Conservation (phyloP, 2,113 vertebrate genomes). For the Hemiprocne comata region DNA sequence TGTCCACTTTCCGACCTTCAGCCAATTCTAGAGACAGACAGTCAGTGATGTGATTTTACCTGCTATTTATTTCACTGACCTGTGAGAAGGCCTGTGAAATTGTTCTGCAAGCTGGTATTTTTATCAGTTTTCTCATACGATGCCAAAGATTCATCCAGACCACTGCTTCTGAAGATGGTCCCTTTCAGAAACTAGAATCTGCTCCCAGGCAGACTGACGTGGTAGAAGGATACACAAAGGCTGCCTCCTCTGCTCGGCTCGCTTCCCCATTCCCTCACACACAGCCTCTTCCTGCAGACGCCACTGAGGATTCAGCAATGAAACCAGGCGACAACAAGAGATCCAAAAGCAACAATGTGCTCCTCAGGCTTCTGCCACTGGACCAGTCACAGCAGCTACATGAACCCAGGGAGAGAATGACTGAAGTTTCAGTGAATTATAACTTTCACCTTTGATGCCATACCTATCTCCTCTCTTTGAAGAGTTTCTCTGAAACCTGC, state of each 20-base stretch:
- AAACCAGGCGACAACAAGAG: not conserved
- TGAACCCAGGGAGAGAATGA: rapidly evolving
- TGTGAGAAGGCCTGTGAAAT: not conserved
- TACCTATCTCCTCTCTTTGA: not conserved
- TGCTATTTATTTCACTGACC: not conserved
- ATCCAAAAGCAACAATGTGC: not conserved
- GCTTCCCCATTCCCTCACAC: not conserved
- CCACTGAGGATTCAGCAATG: not conserved
- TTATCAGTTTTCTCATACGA: not conserved
- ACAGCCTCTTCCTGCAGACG: not conserved
- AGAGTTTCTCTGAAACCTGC: not conserved
- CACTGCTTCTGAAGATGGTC: not conserved
- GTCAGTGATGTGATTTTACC: not conserved
- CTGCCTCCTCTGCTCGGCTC: rapidly evolving
- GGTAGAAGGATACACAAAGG: not conserved
- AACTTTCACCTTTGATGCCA: not conserved
- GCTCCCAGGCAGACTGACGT: not conserved
- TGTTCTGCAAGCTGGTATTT: not conserved
- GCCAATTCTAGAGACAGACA: not conserved
- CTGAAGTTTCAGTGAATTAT: not conserved
- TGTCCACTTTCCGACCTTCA: not conserved
- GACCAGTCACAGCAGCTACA: not conserved
- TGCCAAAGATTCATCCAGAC: not conserved
- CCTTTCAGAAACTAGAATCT: not conserved
- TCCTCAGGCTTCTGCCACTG: not conserved